A percentile compares a stretch with the other conserved stretches of the same genome.
Conservation (phyloP, 2,113 vertebrate genomes). For the Pomatostomus ruficeps region DNA sequence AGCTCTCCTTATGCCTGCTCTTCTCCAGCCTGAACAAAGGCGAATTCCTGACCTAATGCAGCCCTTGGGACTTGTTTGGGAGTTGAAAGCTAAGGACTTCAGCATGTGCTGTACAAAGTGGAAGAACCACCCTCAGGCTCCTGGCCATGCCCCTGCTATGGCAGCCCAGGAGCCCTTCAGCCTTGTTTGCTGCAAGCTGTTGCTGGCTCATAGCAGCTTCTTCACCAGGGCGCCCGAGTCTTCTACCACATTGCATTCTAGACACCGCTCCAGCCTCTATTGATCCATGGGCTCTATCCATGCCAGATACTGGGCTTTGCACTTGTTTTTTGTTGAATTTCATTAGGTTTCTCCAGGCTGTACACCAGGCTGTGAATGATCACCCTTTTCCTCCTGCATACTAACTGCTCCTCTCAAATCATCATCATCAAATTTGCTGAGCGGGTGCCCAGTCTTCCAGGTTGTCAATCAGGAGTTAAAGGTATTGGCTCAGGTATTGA, state of each 20-base stretch:
- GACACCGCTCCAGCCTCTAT: neutral
- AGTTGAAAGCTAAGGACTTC: neutral
- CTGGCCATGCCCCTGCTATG: neutral
- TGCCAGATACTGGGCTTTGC: neutral
- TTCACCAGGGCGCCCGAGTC: neutral
- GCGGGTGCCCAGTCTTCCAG: neutral
- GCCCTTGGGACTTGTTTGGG: neutral
- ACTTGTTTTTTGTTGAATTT: neutral
- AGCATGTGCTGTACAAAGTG: neutral
- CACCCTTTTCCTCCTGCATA: neutral
- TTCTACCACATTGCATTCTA: neutral
- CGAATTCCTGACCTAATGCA: neutral
- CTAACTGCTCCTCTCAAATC: neutral
- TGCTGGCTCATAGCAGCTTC: neutral
- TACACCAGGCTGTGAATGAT: neutral
- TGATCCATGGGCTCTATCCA: neutral
- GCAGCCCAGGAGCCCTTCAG: neutral
- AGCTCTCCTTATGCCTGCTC: neutral
- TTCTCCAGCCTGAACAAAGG: neutral
- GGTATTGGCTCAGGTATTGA: neutral
- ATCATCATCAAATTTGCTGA: neutral
- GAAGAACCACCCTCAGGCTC: neutral
- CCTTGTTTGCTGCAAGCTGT: neutral
- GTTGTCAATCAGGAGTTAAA: neutral
- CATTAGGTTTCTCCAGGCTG: neutral